Percentiles rank a stretch among this genome's conserved stretches.
Evolutionary conservation across 2,797 vertebrate genomes (phyloP).

Genomic region (Dermochelys coriacea): DNA sequence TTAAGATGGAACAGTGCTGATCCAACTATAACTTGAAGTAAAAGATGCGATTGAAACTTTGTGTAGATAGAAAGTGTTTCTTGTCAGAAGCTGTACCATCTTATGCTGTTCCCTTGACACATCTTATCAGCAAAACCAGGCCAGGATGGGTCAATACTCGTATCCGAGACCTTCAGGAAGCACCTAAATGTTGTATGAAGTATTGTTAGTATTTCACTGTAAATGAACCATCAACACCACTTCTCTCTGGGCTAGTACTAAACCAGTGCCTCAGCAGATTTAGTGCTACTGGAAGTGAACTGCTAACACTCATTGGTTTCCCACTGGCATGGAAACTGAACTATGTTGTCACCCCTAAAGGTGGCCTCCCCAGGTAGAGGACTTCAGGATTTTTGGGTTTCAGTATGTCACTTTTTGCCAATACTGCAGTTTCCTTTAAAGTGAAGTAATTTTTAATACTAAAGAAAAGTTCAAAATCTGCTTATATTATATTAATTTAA

Average conservation of each 20-base stretch:
- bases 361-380: neutral
- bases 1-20: neutral
- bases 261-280: accelerated
- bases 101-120: neutral
- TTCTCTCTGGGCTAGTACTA: neutral
- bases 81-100: neutral
- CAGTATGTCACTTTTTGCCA: neutral
- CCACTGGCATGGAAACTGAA: neutral
- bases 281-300: neutral
- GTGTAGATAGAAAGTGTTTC: neutral
- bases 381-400: neutral
- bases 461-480: neutral
- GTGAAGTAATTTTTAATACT: neutral
- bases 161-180: neutral
- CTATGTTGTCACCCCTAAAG: too few species aligned
- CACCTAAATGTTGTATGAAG: neutral
- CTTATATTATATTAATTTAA: neutral
- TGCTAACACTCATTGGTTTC: neutral
- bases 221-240: accelerated
- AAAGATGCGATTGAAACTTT: neutral
- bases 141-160: neutral
- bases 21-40: conserved; percentile 3
- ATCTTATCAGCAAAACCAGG: neutral
- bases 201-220: neutral
- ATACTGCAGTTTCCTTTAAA: neutral